These are phyloP conservation scores for Phrynocephalus forsythii DNA, from an alignment of 2,797 vertebrate species.

Conservation along the genomic window DNA sequence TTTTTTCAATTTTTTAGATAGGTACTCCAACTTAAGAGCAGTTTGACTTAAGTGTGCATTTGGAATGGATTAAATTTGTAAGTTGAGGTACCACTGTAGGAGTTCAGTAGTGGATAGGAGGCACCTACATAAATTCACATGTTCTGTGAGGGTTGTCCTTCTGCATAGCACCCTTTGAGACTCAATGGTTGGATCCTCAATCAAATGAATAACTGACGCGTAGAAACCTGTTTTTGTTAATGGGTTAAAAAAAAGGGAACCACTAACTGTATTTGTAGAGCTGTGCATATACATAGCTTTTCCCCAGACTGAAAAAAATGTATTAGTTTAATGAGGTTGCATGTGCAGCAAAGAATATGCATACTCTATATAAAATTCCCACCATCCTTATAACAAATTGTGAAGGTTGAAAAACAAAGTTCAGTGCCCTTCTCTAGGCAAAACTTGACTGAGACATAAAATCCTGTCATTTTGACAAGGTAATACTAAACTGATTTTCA, in stretches of 20 bases:
- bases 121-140: neutral
- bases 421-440: neutral
- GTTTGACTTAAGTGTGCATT: too few relatives aligned
- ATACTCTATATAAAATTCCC: neutral
- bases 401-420: neutral
- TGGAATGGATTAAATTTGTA: too few relatives aligned
- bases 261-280: neutral
- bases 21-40: too few relatives aligned
- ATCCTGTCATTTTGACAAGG: neutral
- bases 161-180: neutral
- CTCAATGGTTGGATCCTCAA: neutral
- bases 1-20: too few relatives aligned
- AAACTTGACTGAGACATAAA: neutral
- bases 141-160: neutral
- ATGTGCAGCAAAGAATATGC: neutral
- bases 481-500: constrained; percentile 25
- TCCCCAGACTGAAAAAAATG: neutral
- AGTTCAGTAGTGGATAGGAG: neutral
- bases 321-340: neutral
- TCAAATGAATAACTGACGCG: neutral
- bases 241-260: neutral
- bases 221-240: neutral
- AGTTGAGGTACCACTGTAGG: too few relatives aligned
- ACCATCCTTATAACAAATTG: neutral
- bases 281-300: neutral